These are phyloP conservation scores for Lasioglossum vierecki DNA, from an alignment of 2,888 invertebrate genomes.

Conservation along the genomic window DNA sequence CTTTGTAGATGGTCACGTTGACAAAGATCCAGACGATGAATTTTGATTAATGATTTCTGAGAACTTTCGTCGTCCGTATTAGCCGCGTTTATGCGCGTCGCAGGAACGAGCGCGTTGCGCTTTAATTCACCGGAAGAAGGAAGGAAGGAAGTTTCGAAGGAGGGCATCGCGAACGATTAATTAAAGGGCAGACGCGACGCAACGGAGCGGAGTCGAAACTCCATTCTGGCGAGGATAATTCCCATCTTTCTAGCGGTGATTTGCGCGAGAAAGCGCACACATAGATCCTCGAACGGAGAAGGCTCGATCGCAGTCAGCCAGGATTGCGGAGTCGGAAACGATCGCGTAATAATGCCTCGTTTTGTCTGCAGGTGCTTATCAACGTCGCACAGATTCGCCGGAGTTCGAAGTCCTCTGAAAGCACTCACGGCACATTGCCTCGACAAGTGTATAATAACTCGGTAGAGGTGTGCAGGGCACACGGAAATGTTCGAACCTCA, in stretches of 20 bases:
- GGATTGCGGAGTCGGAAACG: constrained; percentile 53
- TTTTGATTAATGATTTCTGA: background rate
- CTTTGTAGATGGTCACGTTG: background rate
- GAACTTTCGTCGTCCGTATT: background rate
- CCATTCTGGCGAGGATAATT: constrained; percentile 49
- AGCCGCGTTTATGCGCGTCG: background rate
- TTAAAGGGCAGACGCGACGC: constrained; percentile 37
- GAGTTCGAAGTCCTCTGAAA: constrained; percentile 45
- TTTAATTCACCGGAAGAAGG: background rate
- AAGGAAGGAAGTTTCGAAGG: constrained; percentile 6
- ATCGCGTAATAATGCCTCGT: constrained; percentile 65
- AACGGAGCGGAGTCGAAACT: constrained; percentile 26
- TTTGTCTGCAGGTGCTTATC: constrained; percentile 67
- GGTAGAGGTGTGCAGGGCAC: background rate
- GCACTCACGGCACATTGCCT: constrained; percentile 37
- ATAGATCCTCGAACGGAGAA: constrained; percentile 33
- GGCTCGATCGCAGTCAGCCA: constrained; percentile 52
- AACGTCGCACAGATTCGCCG: constrained; percentile 54
- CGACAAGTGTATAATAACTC: constrained; percentile 55
- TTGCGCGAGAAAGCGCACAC: constrained; percentile 32
- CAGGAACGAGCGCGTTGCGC: background rate
- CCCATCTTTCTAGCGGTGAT: constrained; percentile 31
- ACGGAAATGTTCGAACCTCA: background rate
- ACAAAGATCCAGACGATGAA: background rate
- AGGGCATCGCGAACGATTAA: constrained; percentile 24